Base-by-base conservation (phyloP, 2,113 vertebrate genomes). In the Gulo gulo region DNA sequence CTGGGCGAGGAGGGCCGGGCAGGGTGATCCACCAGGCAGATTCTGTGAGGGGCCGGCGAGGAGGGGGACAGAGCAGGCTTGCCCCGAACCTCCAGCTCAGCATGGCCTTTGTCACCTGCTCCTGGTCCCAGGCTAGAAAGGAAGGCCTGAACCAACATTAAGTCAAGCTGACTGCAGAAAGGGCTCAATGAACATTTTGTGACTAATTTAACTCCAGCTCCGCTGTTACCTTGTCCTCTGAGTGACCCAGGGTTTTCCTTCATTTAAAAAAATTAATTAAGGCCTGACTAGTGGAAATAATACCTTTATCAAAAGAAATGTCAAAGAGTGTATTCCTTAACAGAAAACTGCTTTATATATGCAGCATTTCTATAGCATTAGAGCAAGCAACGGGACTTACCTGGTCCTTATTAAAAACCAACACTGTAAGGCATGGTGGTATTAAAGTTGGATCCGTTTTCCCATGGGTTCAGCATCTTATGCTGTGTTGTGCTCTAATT, bases 21-120 rank as follows among this genome's bases (percentile, higher is more conserved):
- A 4, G 6, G 42, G 34, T 29, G 7, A 1, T 2, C 21, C 34
- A 15, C 6, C 31, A 36, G 42, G 15, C 20, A 42, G 29, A 23
- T 0, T 1, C 2, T n/a, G 23, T 2, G 31, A 87, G 16, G 61
- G 16, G 6, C 50, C 6, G 6, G 16, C 2, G 34, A 39, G 31
- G 45, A n/a, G 21, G 13, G 0, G 24, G 76, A 12, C 0, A 47
- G 24, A 5, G 11, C n/a, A 42, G 31, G 14, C 15, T 0, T 1
- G 29, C 76, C 47, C 23, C 5, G 10, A 2, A 14, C 36, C 36
- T 88, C 47, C 2, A 20, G 12, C 26, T 78, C 50, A 8, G 23
- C 12, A 4, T 1, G 52, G 80, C 52, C 39, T 50, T 45, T 16
- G 29, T 34, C 4, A 1, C 55, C 71, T 36, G 18, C 47, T 39